Conservation (phyloP, 2,888 invertebrate genomes). For the Oscheius myriophilus region DNA sequence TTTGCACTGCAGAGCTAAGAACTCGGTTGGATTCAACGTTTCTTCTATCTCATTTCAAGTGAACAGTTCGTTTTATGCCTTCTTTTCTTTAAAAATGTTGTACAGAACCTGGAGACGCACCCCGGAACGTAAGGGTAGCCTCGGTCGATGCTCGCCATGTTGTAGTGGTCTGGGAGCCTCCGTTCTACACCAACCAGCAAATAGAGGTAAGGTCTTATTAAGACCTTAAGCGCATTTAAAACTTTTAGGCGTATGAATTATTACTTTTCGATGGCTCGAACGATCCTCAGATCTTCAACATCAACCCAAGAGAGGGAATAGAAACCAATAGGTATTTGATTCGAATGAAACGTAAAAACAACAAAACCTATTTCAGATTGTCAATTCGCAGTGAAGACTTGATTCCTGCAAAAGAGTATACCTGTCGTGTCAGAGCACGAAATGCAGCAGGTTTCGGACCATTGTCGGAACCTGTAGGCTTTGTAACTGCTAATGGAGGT, state of each 20-base stretch:
- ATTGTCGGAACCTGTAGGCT: slow-evolving; percentile 32
- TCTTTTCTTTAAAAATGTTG: background rate
- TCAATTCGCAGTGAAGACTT: slow-evolving; percentile 31
- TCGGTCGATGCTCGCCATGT: slow-evolving; percentile 45
- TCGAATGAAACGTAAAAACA: too few relatives aligned
- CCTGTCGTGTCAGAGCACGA: slow-evolving; percentile 42
- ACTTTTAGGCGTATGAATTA: slow-evolving; percentile 22
- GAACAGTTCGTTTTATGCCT: slow-evolving; percentile 36
- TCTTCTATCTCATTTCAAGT: slow-evolving; percentile 44
- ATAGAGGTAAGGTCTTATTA: slow-evolving; percentile 28
- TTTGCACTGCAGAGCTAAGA: slow-evolving; percentile 48
- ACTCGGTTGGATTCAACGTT: slow-evolving; percentile 43
- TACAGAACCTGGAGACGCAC: slow-evolving; percentile 54
- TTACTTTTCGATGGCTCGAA: slow-evolving; percentile 8
- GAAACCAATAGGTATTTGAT: slow-evolving; percentile 9
- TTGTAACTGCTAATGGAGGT: slow-evolving; percentile 49
- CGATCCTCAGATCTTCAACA: background rate
- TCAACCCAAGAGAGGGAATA: slow-evolving; percentile 7
- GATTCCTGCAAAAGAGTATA: slow-evolving; percentile 43
- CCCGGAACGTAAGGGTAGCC: slow-evolving; percentile 42
- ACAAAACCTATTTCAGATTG: background rate
- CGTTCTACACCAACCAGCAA: slow-evolving; percentile 43
- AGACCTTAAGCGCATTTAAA: background rate
- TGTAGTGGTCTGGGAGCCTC: slow-evolving; percentile 44
- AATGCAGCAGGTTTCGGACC: slow-evolving; percentile 51